Evolutionary conservation across 2,797 vertebrate species (phyloP).

Genomic region (Botia almorhae): DNA sequence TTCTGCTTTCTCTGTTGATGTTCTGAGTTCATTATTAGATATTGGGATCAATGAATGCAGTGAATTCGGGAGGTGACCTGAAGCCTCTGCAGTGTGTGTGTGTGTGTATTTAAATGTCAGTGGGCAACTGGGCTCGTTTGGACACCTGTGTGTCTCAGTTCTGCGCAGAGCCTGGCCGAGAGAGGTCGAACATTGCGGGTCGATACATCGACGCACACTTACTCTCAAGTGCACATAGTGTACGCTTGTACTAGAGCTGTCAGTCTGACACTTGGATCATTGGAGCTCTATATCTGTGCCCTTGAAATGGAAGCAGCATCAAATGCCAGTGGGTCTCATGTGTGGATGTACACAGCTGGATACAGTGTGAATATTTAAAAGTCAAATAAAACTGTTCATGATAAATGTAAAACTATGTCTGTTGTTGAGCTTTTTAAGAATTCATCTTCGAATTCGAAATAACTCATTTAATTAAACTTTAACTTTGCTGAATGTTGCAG

Average conservation of each 20-base stretch:
- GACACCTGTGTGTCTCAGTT: not conserved
- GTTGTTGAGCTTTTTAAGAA: too few relatives aligned
- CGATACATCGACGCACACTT: conserved; percentile 5
- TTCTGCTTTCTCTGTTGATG: not conserved
- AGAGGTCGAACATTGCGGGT: conserved; percentile 2
- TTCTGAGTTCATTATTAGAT: conserved; percentile 3
- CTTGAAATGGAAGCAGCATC: not conserved
- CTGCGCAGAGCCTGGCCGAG: not conserved
- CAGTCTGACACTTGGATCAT: not conserved
- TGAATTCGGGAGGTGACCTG: conserved; percentile 8
- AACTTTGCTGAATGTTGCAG: not conserved
- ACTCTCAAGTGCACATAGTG: not conserved
- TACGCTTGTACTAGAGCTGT: conserved; percentile 9
- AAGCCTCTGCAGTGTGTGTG: not conserved
- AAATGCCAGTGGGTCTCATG: not conserved
- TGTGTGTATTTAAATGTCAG: conserved; percentile 14
- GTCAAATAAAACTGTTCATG: not conserved
- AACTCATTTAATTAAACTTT: not conserved
- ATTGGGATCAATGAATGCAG: not conserved
- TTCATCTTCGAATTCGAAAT: not conserved
- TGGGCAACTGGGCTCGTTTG: not conserved
- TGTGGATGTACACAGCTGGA: not conserved
- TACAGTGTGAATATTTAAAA: not conserved
- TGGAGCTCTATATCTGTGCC: not conserved
- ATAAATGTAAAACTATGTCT: not conserved